These are phyloP conservation scores for Caenorhabditis drosophilae DNA, from an alignment of 2,888 invertebrate species.

Conservation along the genomic window DNA sequence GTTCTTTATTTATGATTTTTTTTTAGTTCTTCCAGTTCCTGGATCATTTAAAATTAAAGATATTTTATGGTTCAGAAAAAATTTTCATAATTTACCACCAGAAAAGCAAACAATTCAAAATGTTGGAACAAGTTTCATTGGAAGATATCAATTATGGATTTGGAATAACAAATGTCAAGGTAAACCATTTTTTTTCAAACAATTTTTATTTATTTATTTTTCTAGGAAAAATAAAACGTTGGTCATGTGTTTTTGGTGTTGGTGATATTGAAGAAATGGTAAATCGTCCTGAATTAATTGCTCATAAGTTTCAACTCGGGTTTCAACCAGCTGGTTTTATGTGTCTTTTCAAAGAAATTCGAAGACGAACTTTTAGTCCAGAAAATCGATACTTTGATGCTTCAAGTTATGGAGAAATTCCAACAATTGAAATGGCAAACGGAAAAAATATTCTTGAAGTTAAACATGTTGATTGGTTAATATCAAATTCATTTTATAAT, in stretches of 20 bases:
- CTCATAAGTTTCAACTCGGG: constrained; percentile 35
- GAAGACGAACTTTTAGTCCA: background rate
- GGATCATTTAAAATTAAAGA: constrained; percentile 21
- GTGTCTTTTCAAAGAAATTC: constrained; percentile 17
- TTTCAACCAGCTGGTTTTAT: constrained; percentile 34
- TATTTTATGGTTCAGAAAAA: constrained; percentile 18
- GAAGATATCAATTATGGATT: constrained; percentile 35
- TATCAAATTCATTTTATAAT: background rate
- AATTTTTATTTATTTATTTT: background rate
- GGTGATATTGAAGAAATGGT: constrained; percentile 19
- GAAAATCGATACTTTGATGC: background rate
- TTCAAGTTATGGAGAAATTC: background rate
- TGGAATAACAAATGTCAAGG: constrained; percentile 9
- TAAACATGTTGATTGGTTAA: background rate
- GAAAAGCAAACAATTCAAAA: constrained; percentile 9
- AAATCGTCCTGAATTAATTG: constrained; percentile 29
- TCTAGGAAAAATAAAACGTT: constrained; percentile 8
- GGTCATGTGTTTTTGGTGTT: constrained; percentile 28
- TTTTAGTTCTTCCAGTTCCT: constrained; percentile 19
- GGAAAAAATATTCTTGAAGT: background rate
- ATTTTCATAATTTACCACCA: constrained; percentile 4
- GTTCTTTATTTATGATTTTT: background rate
- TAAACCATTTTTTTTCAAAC: constrained; percentile 1
- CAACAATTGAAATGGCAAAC: background rate
- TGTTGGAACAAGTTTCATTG: constrained; percentile 23